Percentiles rank a stretch among this genome's conserved stretches.
Evolutionary conservation across 2,888 invertebrate species (phyloP).

Genomic region (Plusia festucae): DNA sequence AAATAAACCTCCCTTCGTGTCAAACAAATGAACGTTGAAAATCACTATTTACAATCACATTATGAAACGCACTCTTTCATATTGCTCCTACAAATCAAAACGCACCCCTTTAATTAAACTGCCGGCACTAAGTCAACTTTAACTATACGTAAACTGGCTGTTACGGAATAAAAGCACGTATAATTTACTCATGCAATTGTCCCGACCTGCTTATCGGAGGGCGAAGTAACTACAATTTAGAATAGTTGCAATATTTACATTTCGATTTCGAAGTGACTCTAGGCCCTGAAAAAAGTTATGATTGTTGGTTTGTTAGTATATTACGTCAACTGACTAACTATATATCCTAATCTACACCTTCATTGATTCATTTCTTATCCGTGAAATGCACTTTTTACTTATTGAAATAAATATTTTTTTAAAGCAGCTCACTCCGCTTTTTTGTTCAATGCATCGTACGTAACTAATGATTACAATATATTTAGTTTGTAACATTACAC

Average conservation of each 20-base stretch:
- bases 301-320: neutral
- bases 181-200: slow-evolving; percentile 78
- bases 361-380: too few relatives aligned
- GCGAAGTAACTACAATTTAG: slow-evolving; percentile 48
- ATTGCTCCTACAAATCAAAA: slow-evolving; percentile 82
- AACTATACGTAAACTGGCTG: slow-evolving; percentile 75
- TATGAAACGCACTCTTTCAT: slow-evolving; percentile 69
- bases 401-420: too few relatives aligned
- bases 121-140: slow-evolving; percentile 83
- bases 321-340: neutral
- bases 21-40: slow-evolving; percentile 49
- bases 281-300: too few relatives aligned
- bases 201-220: slow-evolving; percentile 65
- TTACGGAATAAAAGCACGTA: slow-evolving; percentile 74
- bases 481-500: neutral
- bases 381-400: too few relatives aligned
- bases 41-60: slow-evolving; percentile 67
- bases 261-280: slow-evolving; percentile 3
- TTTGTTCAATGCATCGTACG: too few relatives aligned
- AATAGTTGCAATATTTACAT: slow-evolving; percentile 13
- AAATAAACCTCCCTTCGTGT: slow-evolving; percentile 36
- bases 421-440: too few relatives aligned
- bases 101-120: slow-evolving; percentile 85
- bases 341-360: neutral
- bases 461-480: neutral